phyloP scores from a whole-genome alignment of 53 echinoderm and acorn worm species.

The Luidia sarsii region DNA sequence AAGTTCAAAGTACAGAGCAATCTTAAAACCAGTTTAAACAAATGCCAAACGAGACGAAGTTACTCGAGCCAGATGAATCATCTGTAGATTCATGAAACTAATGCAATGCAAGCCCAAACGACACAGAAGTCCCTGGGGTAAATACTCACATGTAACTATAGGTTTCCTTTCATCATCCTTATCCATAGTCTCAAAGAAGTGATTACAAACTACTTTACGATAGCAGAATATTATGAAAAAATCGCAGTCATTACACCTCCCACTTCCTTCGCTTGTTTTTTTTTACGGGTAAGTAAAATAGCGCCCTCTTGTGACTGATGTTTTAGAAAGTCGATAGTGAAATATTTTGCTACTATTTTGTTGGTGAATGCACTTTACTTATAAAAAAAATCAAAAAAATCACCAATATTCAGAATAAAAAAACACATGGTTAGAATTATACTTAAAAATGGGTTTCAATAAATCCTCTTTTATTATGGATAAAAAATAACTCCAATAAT shows the following conservation, averaged over 20 bases:
- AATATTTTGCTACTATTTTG: too few relatives aligned
- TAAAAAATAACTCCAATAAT: too few relatives aligned
- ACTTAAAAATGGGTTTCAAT: too few relatives aligned
- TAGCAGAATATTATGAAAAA: neutral
- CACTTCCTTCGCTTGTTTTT: neutral
- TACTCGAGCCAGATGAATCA: neutral
- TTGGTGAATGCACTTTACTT: too few relatives aligned
- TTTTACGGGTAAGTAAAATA: neutral
- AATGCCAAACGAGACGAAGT: neutral
- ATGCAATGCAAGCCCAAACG: neutral
- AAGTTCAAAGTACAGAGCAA: too few relatives aligned
- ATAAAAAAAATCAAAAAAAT: too few relatives aligned
- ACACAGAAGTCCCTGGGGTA: neutral
- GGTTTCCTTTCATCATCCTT: conserved; percentile 51
- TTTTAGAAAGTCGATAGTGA: too few relatives aligned
- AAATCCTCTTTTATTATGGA: too few relatives aligned
- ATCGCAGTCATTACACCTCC: neutral
- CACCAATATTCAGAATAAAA: too few relatives aligned
- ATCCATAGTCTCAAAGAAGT: conserved; percentile 1
- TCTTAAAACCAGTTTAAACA: too few relatives aligned
- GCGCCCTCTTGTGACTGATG: neutral
- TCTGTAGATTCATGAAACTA: conserved; percentile 15
- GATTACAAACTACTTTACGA: neutral
- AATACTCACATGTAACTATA: conserved; percentile 46
- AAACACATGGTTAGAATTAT: too few relatives aligned